Percentiles rank a stretch among this genome's conserved stretches.
Conservation (phyloP, 2,113 vertebrate genomes). For the Thamnaconus septentrionalis region DNA sequence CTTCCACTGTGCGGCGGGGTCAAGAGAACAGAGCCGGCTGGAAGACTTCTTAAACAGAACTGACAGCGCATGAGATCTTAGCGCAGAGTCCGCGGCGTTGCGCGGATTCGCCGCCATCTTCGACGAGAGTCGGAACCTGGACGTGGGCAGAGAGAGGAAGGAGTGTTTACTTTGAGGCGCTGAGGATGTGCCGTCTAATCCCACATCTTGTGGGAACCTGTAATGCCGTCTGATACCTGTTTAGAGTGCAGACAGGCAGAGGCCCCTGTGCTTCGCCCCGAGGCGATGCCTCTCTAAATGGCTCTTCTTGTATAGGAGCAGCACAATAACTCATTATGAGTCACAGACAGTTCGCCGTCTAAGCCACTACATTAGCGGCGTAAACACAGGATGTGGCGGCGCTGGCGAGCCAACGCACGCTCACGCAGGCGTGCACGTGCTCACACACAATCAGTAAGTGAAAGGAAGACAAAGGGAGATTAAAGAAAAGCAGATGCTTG, state of each 20-base stretch:
- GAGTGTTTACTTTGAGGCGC: conserved; percentile 63
- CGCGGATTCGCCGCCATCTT: conserved; percentile 30
- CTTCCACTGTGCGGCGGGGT: conserved; percentile 20
- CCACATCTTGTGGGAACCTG: conserved; percentile 73
- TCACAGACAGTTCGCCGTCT: conserved; percentile 55
- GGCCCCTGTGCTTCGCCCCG: conserved; percentile 39
- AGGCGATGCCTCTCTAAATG: conserved; percentile 31
- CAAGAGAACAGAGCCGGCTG: conserved; percentile 14
- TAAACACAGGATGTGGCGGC: conserved; percentile 59
- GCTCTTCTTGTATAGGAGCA: conserved; percentile 12
- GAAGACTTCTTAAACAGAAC: conserved; percentile 27
- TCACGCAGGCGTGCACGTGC: conserved; percentile 9
- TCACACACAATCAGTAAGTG: conserved; percentile 21
- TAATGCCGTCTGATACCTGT: conserved; percentile 68
- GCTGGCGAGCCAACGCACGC: conserved; percentile 10
- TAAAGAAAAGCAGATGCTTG: conserved; percentile 28
- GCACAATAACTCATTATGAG: conserved; percentile 63
- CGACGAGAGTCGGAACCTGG: conserved; percentile 31
- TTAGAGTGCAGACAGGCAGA: conserved; percentile 56
- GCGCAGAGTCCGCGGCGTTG: background rate
- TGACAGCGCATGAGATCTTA: conserved; percentile 36
- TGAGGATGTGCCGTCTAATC: conserved; percentile 60
- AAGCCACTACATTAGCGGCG: conserved; percentile 31
- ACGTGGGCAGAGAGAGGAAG: conserved; percentile 40
- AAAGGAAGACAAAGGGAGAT: conserved; percentile 43